These are phyloP conservation scores for Catalaphyllia jardinei DNA, from an alignment of 64 coral and sea anemone species.

Conservation along the genomic window DNA sequence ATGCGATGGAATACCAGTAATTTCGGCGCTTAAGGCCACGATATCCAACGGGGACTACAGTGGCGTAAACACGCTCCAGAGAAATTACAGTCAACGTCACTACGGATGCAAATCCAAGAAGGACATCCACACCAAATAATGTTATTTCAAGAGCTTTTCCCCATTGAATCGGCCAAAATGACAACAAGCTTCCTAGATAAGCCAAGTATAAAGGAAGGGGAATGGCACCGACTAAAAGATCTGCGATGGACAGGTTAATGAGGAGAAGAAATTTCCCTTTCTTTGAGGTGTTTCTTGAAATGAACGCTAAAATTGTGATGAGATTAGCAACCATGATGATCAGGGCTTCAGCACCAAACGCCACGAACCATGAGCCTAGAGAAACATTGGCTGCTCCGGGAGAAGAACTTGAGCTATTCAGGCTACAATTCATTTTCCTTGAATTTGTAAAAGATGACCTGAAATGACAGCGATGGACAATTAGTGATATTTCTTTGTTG, in stretches of 20 bases:
- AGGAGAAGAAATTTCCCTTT: constrained; percentile 35
- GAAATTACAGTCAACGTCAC: constrained; percentile 53
- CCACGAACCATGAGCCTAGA: constrained; percentile 24
- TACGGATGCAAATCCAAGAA: constrained; percentile 41
- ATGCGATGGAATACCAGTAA: constrained; percentile 26
- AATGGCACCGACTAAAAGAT: constrained; percentile 43
- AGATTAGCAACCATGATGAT: constrained; percentile 45
- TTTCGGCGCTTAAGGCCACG: background rate
- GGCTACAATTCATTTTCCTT: constrained; percentile 7
- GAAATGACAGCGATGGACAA: background rate
- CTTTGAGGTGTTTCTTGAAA: background rate
- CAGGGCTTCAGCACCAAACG: constrained; percentile 38
- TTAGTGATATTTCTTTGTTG: background rate
- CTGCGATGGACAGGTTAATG: constrained; percentile 40
- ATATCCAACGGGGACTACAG: constrained; percentile 41
- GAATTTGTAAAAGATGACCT: background rate
- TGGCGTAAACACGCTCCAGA: constrained; percentile 57
- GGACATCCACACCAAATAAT: constrained; percentile 21
- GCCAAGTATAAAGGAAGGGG: constrained; percentile 30
- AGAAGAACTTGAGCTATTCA: background rate
- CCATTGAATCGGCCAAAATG: background rate
- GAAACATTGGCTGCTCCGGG: background rate
- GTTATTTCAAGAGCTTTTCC: background rate
- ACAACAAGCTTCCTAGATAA: background rate
- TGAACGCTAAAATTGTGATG: constrained; percentile 54